Evolutionary conservation across 2,797 vertebrate species (phyloP).

Genomic region (Hemitrygon akajei): DNA sequence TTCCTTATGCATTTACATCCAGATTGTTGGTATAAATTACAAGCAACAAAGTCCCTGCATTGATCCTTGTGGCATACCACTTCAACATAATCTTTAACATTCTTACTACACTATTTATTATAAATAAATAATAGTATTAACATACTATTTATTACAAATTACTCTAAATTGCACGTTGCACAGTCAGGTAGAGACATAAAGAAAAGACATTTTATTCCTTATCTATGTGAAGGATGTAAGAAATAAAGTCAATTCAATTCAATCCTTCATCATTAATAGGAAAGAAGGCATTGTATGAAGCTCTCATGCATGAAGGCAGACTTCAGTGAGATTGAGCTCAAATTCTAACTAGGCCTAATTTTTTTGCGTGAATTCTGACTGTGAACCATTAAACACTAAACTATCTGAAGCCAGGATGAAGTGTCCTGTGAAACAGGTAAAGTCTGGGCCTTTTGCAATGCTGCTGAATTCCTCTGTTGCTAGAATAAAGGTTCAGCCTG

Average conservation of each 20-base stretch:
- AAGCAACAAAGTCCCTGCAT: too few relatives aligned
- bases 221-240: too few relatives aligned
- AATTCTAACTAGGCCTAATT: not conserved
- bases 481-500: not conserved
- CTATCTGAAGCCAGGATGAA: not conserved
- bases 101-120: not conserved
- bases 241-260: too few relatives aligned
- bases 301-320: not conserved
- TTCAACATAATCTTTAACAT: not conserved
- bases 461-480: not conserved
- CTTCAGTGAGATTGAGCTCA: not conserved
- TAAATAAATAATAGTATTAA: too few relatives aligned
- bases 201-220: too few relatives aligned
- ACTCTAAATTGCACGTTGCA: too few relatives aligned
- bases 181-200: too few relatives aligned
- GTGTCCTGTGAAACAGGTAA: not conserved
- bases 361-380: not conserved
- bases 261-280: not conserved
- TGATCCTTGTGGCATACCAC: too few relatives aligned
- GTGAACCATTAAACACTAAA: not conserved
- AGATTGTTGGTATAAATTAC: too few relatives aligned
- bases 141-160: too few relatives aligned
- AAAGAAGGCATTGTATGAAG: not conserved
- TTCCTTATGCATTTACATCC: too few relatives aligned
- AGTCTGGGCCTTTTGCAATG: not conserved